These are phyloP conservation scores for Numida meleagris DNA, from an alignment of 2,113 vertebrate species.

Conservation along the genomic window DNA sequence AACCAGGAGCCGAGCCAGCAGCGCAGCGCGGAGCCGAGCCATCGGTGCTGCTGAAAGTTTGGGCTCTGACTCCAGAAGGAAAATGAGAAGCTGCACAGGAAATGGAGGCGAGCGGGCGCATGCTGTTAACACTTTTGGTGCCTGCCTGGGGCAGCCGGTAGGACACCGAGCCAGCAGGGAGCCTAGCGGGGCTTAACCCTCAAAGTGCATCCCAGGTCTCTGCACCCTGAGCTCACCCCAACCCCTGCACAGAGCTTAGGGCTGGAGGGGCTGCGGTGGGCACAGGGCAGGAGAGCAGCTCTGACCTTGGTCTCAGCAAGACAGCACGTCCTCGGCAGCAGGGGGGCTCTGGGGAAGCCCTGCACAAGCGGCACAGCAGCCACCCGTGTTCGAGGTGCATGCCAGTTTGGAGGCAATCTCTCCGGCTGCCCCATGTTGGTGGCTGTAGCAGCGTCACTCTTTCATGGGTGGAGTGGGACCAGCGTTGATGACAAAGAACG, in stretches of 20 bases:
- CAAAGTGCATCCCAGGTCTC: fast-evolving
- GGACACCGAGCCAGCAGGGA: background rate
- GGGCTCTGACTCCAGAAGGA: background rate
- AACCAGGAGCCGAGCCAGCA: background rate
- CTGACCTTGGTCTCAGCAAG: fast-evolving
- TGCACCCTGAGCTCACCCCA: fast-evolving
- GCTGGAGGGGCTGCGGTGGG: background rate
- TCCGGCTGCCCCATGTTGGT: fast-evolving
- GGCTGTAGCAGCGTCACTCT: background rate
- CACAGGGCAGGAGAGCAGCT: background rate
- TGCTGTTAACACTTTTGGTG: background rate
- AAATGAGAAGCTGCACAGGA: constrained; percentile 47
- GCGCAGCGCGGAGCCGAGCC: background rate
- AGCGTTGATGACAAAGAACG: fast-evolving
- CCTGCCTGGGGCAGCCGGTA: background rate
- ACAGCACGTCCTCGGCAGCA: background rate
- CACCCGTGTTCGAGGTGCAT: fast-evolving
- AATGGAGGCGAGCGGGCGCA: background rate
- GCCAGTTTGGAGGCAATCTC: fast-evolving
- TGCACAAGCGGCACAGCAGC: background rate
- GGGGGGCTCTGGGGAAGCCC: background rate
- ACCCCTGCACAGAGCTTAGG: background rate
- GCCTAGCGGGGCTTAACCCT: background rate
- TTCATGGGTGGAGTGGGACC: fast-evolving
- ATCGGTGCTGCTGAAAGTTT: background rate